Evolutionary conservation across 2,113 vertebrate genomes (phyloP), one percentile per base, ranked within the genome.

Genomic region (Chloropsis hardwickii): DNA sequence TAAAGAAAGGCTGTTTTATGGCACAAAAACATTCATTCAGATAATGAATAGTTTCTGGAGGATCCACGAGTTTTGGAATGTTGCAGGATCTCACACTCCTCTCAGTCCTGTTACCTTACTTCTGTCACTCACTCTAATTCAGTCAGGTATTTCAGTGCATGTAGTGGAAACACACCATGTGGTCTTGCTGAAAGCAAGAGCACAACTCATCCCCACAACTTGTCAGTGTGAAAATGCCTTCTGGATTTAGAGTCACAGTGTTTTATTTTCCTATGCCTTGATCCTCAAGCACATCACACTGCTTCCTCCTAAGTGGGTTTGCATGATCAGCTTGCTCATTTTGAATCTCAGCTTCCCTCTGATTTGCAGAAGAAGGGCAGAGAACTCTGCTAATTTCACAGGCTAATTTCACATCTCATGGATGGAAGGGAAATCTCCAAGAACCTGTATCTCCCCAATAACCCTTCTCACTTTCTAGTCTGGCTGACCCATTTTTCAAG

Each of bases 101-200:
- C 70, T 78, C 70, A 51, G 1, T 56, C 56, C 76, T 74, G 51
- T 65, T 82, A 48, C 88, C 67, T 91, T 62, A 74, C 25, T 86
- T 78, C 69, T 95, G 81, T 45, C 76, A 62, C 51, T 88, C 5
- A 2, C 47, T 90, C 72, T 74, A 35, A 88, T 81, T 90, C 71
- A 88, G 71, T 77, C 92, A 93, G 92, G 69, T 93, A 78, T 86
- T 90, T 92, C 77, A 67, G 93, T 22, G 51, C 60, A 24, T 24
- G 28, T 67, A 86, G 64, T 92, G 72, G 84, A 92, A 95, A 88
- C 28, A 70, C 76, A 67, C 76, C 86, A 93, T 86, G 88, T 78
- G 53, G 64, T 88, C 82, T 64, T 62, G 31, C 85, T 92, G 82
- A 92, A 90, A 81, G 86, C 82, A 95, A 79, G 91, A 86, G 80